Evolutionary conservation across 1,140 invertebrate species (phyloP).

Genomic region (Oryzaephilus surinamensis): DNA sequence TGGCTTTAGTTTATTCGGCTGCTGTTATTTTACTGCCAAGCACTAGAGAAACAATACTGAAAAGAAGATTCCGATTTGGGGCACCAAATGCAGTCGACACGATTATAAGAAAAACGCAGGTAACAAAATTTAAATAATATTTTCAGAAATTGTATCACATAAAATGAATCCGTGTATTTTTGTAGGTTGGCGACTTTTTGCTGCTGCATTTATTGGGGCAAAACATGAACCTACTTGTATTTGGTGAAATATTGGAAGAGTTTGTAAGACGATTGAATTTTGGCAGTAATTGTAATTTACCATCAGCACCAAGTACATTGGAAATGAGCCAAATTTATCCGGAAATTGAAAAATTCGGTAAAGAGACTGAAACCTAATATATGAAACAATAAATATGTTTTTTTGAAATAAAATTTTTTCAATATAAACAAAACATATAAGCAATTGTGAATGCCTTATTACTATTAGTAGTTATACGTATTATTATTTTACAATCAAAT

Average conservation of each 20-base stretch:
- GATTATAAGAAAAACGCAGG: conserved; percentile 69
- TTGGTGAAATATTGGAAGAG: conserved; percentile 60
- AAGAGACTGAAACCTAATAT: conserved; percentile 67
- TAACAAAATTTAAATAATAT: too few species aligned
- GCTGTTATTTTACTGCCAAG: conserved; percentile 67
- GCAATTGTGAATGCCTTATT: too few species aligned
- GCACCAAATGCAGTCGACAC: conserved; percentile 55
- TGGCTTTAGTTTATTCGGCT: conserved; percentile 71
- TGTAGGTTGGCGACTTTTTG: conserved; percentile 74
- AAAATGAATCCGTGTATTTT: too few species aligned
- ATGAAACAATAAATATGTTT: too few species aligned
- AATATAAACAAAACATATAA: too few species aligned
- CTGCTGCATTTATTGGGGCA: conserved; percentile 71
- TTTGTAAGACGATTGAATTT: conserved; percentile 52
- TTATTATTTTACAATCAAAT: conserved; percentile 3
- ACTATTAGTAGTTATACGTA: too few species aligned
- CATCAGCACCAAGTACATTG: conserved; percentile 70
- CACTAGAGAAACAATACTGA: conserved; percentile 68
- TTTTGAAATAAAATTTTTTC: too few species aligned
- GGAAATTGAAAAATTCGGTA: conserved; percentile 60
- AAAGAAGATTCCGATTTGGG: conserved; percentile 63
- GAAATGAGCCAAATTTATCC: conserved; percentile 78
- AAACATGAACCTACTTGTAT: conserved; percentile 72
- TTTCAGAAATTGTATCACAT: too few species aligned
- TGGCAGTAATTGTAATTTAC: conserved; percentile 55